phyloP scores from a whole-genome alignment of 2,797 vertebrate genomes.

The Sebastes umbrosus region DNA sequence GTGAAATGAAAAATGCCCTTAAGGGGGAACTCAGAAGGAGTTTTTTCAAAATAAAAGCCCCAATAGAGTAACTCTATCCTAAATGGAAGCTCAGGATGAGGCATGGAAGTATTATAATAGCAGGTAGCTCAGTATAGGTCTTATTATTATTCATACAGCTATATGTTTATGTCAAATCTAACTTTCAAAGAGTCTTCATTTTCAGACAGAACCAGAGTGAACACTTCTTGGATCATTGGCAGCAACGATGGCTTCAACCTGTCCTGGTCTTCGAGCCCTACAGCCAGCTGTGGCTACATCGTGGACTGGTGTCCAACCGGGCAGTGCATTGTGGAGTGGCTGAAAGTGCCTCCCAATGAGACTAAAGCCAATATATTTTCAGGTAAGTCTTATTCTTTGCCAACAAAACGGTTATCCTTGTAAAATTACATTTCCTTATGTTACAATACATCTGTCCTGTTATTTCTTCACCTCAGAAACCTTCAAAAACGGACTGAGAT shows the following conservation, averaged over 20 bases:
- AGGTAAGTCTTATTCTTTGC: constrained; percentile 42
- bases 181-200: background rate
- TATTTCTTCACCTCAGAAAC: constrained; percentile 41
- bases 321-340: constrained; percentile 58
- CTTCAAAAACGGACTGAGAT: constrained; percentile 59
- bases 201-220: constrained; percentile 27
- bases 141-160: background rate
- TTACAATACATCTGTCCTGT: background rate
- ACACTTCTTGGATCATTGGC: constrained; percentile 16
- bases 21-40: no score
- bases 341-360: constrained; percentile 49
- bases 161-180: background rate
- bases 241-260: constrained; percentile 51
- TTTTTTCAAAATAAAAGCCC: no score
- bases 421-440: background rate
- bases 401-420: background rate
- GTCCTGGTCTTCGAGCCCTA: constrained; percentile 56
- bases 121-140: no score
- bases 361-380: constrained; percentile 47
- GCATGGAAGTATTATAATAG: no score
- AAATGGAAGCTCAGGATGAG: no score
- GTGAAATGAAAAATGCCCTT: no score
- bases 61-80: no score
- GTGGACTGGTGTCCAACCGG: constrained; percentile 74
- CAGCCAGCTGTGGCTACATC: constrained; percentile 75